Conservation (phyloP, 1,140 invertebrate species). For the Solenopsis fugax region DNA sequence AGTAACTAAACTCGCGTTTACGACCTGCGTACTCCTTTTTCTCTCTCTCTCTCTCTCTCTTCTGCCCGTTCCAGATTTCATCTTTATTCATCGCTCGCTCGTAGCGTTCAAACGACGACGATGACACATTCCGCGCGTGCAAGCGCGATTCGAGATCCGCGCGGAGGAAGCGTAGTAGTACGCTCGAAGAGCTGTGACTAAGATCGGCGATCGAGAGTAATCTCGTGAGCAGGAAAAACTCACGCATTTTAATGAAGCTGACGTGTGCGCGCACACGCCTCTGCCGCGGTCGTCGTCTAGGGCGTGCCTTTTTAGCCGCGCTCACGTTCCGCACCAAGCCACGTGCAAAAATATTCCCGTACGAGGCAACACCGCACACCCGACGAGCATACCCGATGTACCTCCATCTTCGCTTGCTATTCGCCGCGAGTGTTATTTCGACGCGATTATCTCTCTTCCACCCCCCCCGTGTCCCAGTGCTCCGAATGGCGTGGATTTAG, state of each 20-base stretch:
- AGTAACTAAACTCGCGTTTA: slow-evolving; percentile 22
- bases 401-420: slow-evolving; percentile 1
- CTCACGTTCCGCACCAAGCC: not conserved
- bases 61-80: slow-evolving; percentile 9
- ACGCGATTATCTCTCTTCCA: not conserved
- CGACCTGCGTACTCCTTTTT: not conserved
- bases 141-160: not conserved
- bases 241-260: slow-evolving; percentile 13
- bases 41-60: not conserved
- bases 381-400: not conserved
- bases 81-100: slow-evolving; percentile 29
- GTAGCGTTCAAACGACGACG: not conserved
- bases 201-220: slow-evolving; percentile 20
- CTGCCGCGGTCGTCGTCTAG: not conserved
- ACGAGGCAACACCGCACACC: not conserved
- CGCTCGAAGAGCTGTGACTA: not conserved
- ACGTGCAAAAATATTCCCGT: slow-evolving; percentile 39
- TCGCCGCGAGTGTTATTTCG: slow-evolving; percentile 18
- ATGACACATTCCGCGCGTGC: slow-evolving; percentile 24
- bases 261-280: slow-evolving; percentile 6
- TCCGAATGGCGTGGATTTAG: not conserved
- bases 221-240: slow-evolving; percentile 29
- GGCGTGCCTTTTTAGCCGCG: not conserved
- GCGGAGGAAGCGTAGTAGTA: not conserved
- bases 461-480: not conserved